Evolutionary conservation across 2,888 invertebrate species (phyloP).

Genomic region (Craniophora ligustri): DNA sequence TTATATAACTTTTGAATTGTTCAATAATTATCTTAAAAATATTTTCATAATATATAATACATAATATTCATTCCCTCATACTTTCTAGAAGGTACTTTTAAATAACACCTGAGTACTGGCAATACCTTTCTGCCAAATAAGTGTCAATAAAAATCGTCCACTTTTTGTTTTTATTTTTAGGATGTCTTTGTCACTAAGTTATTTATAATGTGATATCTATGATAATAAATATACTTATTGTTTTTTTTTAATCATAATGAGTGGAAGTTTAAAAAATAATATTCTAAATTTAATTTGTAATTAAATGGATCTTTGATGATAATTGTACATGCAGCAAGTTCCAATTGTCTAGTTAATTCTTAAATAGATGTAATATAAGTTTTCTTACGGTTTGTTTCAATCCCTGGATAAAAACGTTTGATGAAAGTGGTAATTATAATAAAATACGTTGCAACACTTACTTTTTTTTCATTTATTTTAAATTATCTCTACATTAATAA

Average conservation of each 20-base stretch:
- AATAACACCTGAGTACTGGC: slow-evolving; percentile 27
- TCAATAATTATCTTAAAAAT: slow-evolving; percentile 36
- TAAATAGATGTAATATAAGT: slow-evolving; percentile 64
- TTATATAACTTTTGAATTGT: slow-evolving; percentile 48
- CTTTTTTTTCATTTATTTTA: slow-evolving; percentile 36
- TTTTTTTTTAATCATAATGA: slow-evolving; percentile 34
- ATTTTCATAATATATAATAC: slow-evolving; percentile 20
- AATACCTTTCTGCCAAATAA: slow-evolving; percentile 13
- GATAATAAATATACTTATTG: slow-evolving; percentile 45
- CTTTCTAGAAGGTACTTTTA: slow-evolving; percentile 34
- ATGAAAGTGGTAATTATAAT: slow-evolving; percentile 79
- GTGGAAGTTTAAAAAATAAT: slow-evolving; percentile 44
- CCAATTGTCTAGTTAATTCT: slow-evolving; percentile 64
- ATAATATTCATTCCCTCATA: slow-evolving; percentile 38
- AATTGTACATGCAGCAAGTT: slow-evolving; percentile 53
- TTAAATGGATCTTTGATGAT: slow-evolving; percentile 37
- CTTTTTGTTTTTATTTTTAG: slow-evolving; percentile 22
- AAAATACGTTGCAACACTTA: slow-evolving; percentile 77
- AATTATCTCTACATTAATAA: no score
- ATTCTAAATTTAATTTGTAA: slow-evolving; percentile 47
- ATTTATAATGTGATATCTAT: slow-evolving; percentile 60
- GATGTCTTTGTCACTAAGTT: slow-evolving; percentile 53
- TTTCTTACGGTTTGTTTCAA: slow-evolving; percentile 73
- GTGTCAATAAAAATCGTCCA: slow-evolving; percentile 14
- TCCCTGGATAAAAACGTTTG: slow-evolving; percentile 70